Evolutionary conservation across 2,113 vertebrate genomes (phyloP).

Genomic region (Dipodomys ordii): DNA sequence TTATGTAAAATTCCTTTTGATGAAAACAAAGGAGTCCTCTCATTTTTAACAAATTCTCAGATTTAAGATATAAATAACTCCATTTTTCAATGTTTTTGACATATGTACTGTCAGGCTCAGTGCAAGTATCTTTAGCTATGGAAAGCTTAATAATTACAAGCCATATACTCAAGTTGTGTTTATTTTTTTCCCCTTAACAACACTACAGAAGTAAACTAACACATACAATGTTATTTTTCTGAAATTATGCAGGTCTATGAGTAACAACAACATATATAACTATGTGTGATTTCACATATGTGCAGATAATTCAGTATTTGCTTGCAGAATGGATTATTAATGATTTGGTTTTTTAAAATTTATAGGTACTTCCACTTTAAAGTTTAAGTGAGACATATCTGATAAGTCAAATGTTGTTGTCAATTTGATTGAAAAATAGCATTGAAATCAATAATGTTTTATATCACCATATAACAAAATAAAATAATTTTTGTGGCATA

Average conservation of each 20-base stretch:
- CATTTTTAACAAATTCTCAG: not conserved
- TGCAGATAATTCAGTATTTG: not conserved
- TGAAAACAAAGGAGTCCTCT: not conserved
- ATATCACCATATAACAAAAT: not conserved
- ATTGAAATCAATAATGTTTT: slow-evolving; percentile 3
- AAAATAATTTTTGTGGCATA: slow-evolving; percentile 8
- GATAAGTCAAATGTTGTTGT: not conserved
- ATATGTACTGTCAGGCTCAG: not conserved
- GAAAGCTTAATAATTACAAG: not conserved
- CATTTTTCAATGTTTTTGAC: not conserved
- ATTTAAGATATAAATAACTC: slow-evolving; percentile 9
- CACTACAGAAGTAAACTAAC: slow-evolving; percentile 2
- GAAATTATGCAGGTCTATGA: not conserved
- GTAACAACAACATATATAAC: not conserved
- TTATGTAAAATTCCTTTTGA: not conserved
- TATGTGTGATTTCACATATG: not conserved
- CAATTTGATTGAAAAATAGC: not conserved
- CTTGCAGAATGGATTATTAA: slow-evolving; percentile 12
- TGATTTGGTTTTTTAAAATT: not conserved
- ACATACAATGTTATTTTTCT: not conserved
- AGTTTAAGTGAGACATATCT: not conserved
- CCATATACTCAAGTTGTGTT: no score
- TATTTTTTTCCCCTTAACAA: not conserved
- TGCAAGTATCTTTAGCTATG: not conserved
- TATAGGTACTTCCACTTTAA: not conserved